Base-by-base conservation (phyloP, 2,888 invertebrate species). In the Hirtodrosophila confusa region DNA sequence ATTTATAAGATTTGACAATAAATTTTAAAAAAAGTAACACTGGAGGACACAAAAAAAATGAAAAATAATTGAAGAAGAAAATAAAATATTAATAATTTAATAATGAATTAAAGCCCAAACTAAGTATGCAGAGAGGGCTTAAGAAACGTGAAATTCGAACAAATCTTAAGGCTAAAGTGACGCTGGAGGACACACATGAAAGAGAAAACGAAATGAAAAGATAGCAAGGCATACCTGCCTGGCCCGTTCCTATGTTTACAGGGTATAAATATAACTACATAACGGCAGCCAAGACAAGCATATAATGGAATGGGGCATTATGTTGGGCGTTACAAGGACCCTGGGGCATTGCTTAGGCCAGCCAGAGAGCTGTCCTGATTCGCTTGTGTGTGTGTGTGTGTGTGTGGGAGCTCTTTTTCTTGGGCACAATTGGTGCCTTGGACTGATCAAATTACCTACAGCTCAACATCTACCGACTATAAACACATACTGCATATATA, bases 391-490 rank as follows among this genome's bases (percentile, higher is more conserved):
- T 58, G 50, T 44, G 17, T 17, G 17, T 17, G 17, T 17, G 17
- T 17, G 17, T 17, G 17, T 17, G 17, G 2, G 17, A 17, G 17
- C 50, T 33, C 37, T 56, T 48, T 63, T 63, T 8, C 11, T 43
- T 45, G 37, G 47, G 36, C 39, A 39, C 70, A 57, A 56, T 57
- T 65, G 56, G 8, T 51, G 65, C 39, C 45, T 31, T 54, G 73
- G 73, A 73, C 56, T 62, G 61, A 75, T 77, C 62, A 69, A 77
- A 77, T 69, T 77, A 77, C 53, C 31, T n/a, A 24, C 47, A 48
- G 68, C 37, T 27, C n/a, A 27, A 11, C 37, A 12, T 62, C 55
- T 35, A 35, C 56, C 45, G 17, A 17, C 17, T 47, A 41, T 9
- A 37, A 10, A 41, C 35, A 40, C 11, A 48, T n/a, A 5, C 40